Base-by-base conservation (phyloP, 2,888 invertebrate genomes). In the Drosophila quinaria region DNA sequence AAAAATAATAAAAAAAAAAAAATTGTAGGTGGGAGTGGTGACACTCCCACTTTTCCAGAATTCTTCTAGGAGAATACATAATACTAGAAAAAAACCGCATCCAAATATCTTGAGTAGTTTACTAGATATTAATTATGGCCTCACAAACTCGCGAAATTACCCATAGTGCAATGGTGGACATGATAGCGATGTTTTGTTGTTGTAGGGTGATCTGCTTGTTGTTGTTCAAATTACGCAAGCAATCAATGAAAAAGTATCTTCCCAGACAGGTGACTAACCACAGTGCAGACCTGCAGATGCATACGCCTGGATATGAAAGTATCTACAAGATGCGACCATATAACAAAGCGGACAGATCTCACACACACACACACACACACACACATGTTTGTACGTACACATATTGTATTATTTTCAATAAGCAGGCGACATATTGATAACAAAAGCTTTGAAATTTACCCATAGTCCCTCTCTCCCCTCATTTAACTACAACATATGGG, bases 381-480 rank as follows among this genome's bases (percentile, higher is more conserved):
- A 25, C 3, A 49, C n/a, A n/a, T n/a, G n/a, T n/a, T n/a, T 31
- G n/a, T 9, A 9, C n/a, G 17, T 29, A 31, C 37, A 25, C 37
- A 62, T 78, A 87, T 89, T 83, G 84, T 84, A 80, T 78, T 87
- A 84, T 89, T 83, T 84, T 84, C 84, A 87, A 84, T 84, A 89
- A 84, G 87, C 84, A 84, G 67, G 68, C 89, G 81, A 89, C 84
- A 89, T 84, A 89, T 89, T 87, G 84, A 84, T 84, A 84, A 89
- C 84, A 84, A 84, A 87, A 76, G 89, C 89, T 86, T 89, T 86
- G 89, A 84, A 80, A 84, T 84, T 86, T 74, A 80, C 50, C 73
- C 70, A 49, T 19, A 46, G 13, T 33, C 17, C 37, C 15, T 3
- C 15, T 3, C 17, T 15, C 4, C 3, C 8, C 42, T 35, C 41